Percentiles rank a stretch among this genome's conserved stretches.
Evolutionary conservation across 2,888 invertebrate species (phyloP).

Genomic region (Synanthedon tipuliformis): DNA sequence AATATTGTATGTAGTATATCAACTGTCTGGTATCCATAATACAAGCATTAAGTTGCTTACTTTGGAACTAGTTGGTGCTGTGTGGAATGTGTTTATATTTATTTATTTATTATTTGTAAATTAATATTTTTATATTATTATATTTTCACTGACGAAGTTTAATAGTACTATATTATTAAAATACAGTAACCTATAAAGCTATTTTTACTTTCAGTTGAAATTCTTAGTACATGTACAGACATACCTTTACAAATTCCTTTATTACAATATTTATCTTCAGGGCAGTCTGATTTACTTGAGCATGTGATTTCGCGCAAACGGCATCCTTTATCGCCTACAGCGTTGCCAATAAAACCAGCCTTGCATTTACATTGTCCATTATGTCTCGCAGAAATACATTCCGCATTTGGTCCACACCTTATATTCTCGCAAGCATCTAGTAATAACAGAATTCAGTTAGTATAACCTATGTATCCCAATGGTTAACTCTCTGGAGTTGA

Average conservation of each 20-base stretch:
- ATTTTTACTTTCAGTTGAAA: background rate
- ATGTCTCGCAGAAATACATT: conserved; percentile 83
- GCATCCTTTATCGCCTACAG: conserved; percentile 80
- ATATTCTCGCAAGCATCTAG: conserved; percentile 82
- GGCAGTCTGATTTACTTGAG: conserved; percentile 78
- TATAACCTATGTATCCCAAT: background rate
- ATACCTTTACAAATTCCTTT: conserved; percentile 83
- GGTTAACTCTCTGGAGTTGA: background rate
- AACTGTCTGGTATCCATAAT: no score
- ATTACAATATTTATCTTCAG: conserved; percentile 83
- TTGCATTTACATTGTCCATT: conserved; percentile 83
- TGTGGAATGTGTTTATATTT: no score
- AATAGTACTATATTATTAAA: no score
- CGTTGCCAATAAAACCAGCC: conserved; percentile 81
- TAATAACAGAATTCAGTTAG: conserved; percentile 5
- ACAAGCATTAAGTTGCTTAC: no score
- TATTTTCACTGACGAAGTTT: no score
- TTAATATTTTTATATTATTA: no score
- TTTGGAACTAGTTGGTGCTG: no score
- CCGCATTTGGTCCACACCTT: conserved; percentile 85
- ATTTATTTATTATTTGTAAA: no score
- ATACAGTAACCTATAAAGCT: no score
- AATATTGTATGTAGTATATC: no score
- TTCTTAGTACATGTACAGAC: background rate
- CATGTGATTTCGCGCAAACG: conserved; percentile 80